Evolutionary conservation across 2,888 invertebrate species (phyloP).

Genomic region (Dasysyrphus tricinctus): DNA sequence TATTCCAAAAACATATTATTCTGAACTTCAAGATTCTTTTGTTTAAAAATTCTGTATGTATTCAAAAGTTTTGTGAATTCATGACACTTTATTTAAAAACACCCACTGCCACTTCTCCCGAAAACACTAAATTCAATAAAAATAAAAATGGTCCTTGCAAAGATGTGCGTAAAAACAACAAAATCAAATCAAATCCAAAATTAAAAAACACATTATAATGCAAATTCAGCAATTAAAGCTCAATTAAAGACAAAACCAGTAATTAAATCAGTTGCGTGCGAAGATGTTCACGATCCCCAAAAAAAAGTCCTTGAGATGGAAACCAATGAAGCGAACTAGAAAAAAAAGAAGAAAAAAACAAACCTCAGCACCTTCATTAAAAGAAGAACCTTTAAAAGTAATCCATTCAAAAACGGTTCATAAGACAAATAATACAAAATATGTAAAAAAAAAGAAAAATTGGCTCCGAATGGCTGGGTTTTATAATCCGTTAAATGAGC

Average conservation of each 20-base stretch:
- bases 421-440: constrained; percentile 48
- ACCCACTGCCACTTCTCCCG: too few species aligned
- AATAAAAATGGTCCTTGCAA: background rate
- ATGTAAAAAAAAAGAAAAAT: constrained; percentile 36
- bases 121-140: too few species aligned
- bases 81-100: too few species aligned
- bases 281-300: constrained; percentile 12
- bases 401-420: constrained; percentile 31
- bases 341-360: constrained; percentile 36
- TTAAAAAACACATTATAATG: background rate
- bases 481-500: constrained; percentile 67
- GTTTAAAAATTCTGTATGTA: too few species aligned
- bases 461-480: constrained; percentile 39
- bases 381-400: constrained; percentile 8
- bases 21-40: too few species aligned
- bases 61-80: too few species aligned
- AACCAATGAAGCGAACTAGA: constrained; percentile 4
- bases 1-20: too few species aligned
- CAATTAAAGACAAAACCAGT: background rate
- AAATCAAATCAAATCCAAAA: background rate
- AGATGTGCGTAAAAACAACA: background rate
- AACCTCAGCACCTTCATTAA: constrained; percentile 39
- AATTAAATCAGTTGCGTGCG: constrained; percentile 31
- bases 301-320: constrained; percentile 31
- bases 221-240: background rate